Evolutionary conservation across 2,888 invertebrate species (phyloP), one percentile per base, ranked within the genome.

Genomic region (Gari tellinella): DNA sequence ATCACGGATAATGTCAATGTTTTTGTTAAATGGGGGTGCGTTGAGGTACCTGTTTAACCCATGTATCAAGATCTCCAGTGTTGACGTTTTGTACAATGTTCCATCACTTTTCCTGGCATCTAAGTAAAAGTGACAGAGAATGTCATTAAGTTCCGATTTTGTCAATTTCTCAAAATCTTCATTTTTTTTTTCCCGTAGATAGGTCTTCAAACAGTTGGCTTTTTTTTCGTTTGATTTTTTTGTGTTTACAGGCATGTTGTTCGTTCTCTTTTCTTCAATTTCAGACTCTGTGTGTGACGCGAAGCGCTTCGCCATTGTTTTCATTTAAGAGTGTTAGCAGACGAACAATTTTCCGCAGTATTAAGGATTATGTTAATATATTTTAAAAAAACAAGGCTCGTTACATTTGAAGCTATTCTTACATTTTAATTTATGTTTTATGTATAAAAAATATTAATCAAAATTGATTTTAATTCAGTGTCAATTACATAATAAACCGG

Each of bases 31-130:
- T 14, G 63, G 55, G 15, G 53, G 53, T 19, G 46, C 43, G 19
- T 63, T 63, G 15, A 63, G 46, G n/a, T 63, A 46, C 12, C 53
- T 21, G 31, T 55, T 63, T 7, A 63, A 17, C 2, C 45, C 26
- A 37, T 31, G 31, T 37, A 53, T 37, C 2, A 55, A 46, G n/a
- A 48, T 60, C 17, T 14, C 17, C 10, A 40, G 31, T 8, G 53
- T 52, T 8, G 23, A 55, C 0, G 26, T 12, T 60, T 67, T 67
- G 25, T 61, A 61, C 5, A 67, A 7, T 25, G 46, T 40, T 48
- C 67, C 61, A 2, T 45, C 31, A 37, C 55, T 67, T n/a, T 60
- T 67, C n/a, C 67, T 23, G 1, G 49, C 61, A 61, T 67, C 23
- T 12, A 55, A 23, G 23, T 58, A 66, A 4, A 66, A 66, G 15